phyloP scores from a whole-genome alignment of 2,888 invertebrate genomes.

The Polydrusus pterygomalis region DNA sequence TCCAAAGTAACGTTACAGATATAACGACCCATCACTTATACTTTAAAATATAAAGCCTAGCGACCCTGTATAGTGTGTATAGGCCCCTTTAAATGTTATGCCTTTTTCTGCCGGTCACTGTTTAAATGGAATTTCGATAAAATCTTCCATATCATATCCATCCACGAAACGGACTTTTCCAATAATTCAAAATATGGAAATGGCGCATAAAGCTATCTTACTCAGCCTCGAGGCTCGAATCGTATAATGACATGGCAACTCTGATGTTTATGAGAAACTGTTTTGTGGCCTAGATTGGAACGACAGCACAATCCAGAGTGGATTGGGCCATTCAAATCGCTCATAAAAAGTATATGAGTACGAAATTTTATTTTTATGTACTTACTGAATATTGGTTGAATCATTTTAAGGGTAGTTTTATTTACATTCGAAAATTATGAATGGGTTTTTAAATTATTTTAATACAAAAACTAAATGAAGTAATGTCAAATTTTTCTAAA shows the following conservation, averaged over 20 bases:
- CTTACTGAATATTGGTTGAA: background rate
- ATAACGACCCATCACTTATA: too few relatives aligned
- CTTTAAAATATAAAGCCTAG: too few relatives aligned
- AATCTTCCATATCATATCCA: background rate
- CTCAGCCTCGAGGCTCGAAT: constrained; percentile 2
- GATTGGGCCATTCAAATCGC: background rate
- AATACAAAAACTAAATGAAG: background rate
- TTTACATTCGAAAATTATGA: constrained; percentile 8
- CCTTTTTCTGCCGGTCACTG: too few relatives aligned
- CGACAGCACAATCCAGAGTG: constrained; percentile 16
- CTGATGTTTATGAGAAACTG: constrained; percentile 15
- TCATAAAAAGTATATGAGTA: constrained; percentile 7
- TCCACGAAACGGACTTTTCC: constrained; percentile 9
- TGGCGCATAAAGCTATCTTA: constrained; percentile 7
- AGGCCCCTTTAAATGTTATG: background rate
- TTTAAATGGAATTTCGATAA: background rate
- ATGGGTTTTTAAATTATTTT: background rate
- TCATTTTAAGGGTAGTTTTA: background rate
- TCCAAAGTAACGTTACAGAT: too few relatives aligned
- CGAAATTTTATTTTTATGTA: constrained; percentile 11
- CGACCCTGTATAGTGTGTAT: too few relatives aligned
- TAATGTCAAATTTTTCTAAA: too few relatives aligned
- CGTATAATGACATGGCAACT: constrained; percentile 22
- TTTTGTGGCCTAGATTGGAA: constrained; percentile 9
- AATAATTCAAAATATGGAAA: constrained; percentile 26